Evolutionary conservation across 2,888 invertebrate genomes (phyloP), one percentile per base, ranked within the genome.

Genomic region (Hanleya hanleyi): DNA sequence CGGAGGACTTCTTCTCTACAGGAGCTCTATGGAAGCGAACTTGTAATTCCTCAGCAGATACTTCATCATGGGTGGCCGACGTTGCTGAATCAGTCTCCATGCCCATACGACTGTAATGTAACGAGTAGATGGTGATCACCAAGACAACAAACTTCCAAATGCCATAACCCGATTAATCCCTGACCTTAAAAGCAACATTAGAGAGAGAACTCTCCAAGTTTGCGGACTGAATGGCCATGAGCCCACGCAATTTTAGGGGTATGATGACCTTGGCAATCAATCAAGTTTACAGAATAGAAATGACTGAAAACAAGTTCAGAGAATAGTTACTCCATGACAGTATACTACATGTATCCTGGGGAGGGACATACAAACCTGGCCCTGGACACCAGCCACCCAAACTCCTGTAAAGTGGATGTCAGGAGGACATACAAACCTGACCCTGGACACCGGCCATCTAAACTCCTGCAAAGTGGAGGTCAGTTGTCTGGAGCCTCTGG

Each of bases 381-480:
- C 66, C 86, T 83, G 22, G 84, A 76, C 0, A 85, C 81, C 2
- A 87, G 83, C 73, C 87, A 80, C 62, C 89, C 83, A 72, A 92
- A 89, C 80, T 92, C 95, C 92, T 97, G 97, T 69, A 98, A 91
- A 0, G 98, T 98, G 18, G 95, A 95, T 6, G 97, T 97, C 61
- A 98, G 92, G 18, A 9, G 9, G 18, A 41, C 9, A 41, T 9
- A 41, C 18, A 18, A 29, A 86, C 87, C 84, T 84, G 50, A 81
- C 74, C 65, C 86, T 83, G 26, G 84, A 77, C 0, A 85, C 81
- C 1, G 87, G 84, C 74, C 88, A 81, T 62, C 90, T 83, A 73
- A 92, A 90, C 80, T 92, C 95, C 92, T 97, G 97, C 69, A 98
- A 91, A 0, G 98, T 98, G 18, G 95, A 95, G 7, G 97, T 97